Evolutionary conservation across 2,113 vertebrate species (phyloP).

Genomic region (Rhynchomys soricoides): DNA sequence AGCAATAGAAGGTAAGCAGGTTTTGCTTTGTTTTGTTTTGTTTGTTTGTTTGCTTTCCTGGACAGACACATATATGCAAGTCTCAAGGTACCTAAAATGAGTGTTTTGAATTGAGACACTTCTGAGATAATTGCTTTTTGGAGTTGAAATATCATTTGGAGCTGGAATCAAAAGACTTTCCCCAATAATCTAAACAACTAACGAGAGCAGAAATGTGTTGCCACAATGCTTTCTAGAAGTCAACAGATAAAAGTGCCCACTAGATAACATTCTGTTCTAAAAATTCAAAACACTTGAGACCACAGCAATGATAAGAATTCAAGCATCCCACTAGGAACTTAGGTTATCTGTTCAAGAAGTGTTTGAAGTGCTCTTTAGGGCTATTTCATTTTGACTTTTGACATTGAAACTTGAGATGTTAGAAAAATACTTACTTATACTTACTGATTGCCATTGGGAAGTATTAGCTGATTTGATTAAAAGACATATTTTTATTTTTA

Average conservation of each 20-base stretch:
- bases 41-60: neutral
- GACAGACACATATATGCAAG: neutral
- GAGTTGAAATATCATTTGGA: neutral
- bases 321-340: constrained; percentile 41
- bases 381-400: constrained; percentile 32
- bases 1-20: neutral
- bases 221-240: neutral
- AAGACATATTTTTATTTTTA: constrained; percentile 44
- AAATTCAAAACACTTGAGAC: constrained; percentile 27
- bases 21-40: too few relatives aligned
- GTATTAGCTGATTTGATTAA: neutral
- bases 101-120: neutral
- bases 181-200: neutral
- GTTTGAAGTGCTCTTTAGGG: constrained; percentile 23
- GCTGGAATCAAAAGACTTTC: neutral
- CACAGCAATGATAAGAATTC: neutral
- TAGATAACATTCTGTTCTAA: neutral
- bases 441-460: neutral
- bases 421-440: neutral
- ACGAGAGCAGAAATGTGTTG: neutral
- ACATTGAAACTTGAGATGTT: constrained; percentile 2
- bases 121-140: neutral
- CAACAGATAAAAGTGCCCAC: constrained; percentile 14
- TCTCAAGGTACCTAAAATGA: neutral
- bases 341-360: constrained; percentile 16